Base-by-base conservation (phyloP, 92 coral and sea anemone genomes). In the Metridium senile region DNA sequence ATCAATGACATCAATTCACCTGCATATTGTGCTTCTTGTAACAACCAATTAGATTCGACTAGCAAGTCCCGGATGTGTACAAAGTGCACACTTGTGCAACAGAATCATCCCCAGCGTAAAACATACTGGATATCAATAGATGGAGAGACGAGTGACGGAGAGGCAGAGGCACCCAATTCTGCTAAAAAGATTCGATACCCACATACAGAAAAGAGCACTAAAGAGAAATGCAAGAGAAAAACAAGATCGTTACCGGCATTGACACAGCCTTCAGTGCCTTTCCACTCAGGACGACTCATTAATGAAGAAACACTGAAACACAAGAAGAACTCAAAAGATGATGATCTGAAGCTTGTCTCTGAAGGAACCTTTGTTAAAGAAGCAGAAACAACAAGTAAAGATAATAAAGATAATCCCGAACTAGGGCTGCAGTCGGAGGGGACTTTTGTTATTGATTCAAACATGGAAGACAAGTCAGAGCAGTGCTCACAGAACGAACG, bases 51-150 rank as follows among this genome's bases (percentile, higher is more conserved):
- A 56, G 52, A 29, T 6, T 22, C 25, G 11, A 13, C 59, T 58
- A 21, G 2, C 19, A 34, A 73, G 34, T n/a, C 66, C 22, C 43
- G 21, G 0, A 73, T 11, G 56, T 73, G 78, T 26, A 19, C 63
- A 6, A 51, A 57, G 28, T 62, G 71, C 62, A 30, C 9, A 7
- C 33, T 61, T 13, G 20, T 8, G 8, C 57, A 62, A 10, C 39
- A 68, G 33, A 21, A 18, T n/a, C 22, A 19, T 35, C 58, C 71
- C 25, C 32, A 23, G 45, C 34, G 27, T 2, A 62, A 75, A 46
- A 75, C 71, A 0, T 75, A 61, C 45, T 75, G 80, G 80, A 64
- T 75, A 31, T 75, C 80, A 28, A 13, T 75, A 0, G 80, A 75
- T 63, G 80, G 71, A 43, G 62, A 63, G 33, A 75, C 80, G 3